A percentile compares a stretch with the other conserved stretches of the same genome.
phyloP scores from a whole-genome alignment of 2,113 vertebrate species.

The Nesoenas mayeri region DNA sequence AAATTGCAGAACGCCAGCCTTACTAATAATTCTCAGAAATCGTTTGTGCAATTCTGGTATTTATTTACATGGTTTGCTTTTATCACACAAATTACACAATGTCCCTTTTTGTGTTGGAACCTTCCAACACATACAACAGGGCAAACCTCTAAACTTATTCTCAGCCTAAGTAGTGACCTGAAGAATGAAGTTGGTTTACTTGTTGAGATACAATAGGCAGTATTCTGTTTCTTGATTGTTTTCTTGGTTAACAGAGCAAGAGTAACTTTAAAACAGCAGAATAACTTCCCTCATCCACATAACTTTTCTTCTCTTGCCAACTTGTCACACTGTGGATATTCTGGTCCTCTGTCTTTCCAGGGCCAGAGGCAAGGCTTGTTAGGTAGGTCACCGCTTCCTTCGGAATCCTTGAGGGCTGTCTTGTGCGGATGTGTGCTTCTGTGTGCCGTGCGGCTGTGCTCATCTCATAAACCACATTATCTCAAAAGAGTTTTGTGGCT shows the following conservation, averaged over 20 bases:
- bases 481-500: not conserved
- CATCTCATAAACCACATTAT: not conserved
- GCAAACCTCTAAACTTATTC: not conserved
- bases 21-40: constrained; percentile 13
- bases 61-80: not conserved
- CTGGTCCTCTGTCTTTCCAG: not conserved
- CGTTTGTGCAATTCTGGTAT: not conserved
- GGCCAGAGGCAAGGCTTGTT: not conserved
- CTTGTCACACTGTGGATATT: not conserved
- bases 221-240: not conserved
- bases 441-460: not conserved
- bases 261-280: not conserved
- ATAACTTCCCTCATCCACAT: not conserved
- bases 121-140: not conserved
- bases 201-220: not conserved
- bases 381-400: not conserved
- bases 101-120: not conserved
- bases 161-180: not conserved
- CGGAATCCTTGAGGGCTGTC: not conserved
- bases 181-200: not conserved
- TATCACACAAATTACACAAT: not conserved
- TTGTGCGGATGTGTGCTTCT: not conserved
- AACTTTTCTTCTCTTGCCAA: not conserved
- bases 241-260: not conserved
- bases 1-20: not conserved